Percentiles rank a stretch among this genome's conserved stretches.
Evolutionary conservation across 1,140 invertebrate species (phyloP).

Genomic region (Berghia stephanieae): DNA sequence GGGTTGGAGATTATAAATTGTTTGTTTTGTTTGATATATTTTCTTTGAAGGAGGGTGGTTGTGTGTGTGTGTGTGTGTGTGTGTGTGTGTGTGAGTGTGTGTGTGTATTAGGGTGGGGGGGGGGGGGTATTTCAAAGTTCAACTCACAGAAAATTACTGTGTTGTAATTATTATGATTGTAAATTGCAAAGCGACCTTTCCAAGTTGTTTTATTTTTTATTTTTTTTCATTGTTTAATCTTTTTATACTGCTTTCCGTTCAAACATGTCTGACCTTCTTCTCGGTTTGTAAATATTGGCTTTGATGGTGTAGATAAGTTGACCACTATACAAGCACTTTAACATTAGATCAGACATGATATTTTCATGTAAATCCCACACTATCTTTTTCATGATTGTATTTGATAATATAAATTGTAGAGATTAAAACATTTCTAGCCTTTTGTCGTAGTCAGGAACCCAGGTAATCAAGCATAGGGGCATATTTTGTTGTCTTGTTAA

Average conservation of each 20-base stretch:
- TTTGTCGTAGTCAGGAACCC: not conserved
- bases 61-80: not conserved
- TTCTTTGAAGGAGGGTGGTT: not conserved
- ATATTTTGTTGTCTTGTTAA: too few species aligned
- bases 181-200: not conserved
- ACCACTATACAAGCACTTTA: constrained; percentile 1
- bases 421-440: not conserved
- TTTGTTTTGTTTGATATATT: not conserved
- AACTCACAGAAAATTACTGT: not conserved
- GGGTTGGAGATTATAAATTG: not conserved
- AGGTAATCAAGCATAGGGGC: not conserved
- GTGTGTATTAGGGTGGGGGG: too few species aligned
- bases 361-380: not conserved
- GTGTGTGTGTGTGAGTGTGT: constrained; percentile 22
- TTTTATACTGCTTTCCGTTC: not conserved
- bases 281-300: not conserved
- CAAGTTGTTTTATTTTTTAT: constrained; percentile 9
- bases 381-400: not conserved
- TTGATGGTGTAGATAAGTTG: not conserved
- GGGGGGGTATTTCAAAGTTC: not conserved
- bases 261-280: not conserved
- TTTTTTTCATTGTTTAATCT: not conserved
- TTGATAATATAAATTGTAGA: not conserved
- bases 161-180: not conserved
- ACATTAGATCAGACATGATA: not conserved